Conservation (phyloP, 1,140 invertebrate species). For the Drosophila bocki region DNA sequence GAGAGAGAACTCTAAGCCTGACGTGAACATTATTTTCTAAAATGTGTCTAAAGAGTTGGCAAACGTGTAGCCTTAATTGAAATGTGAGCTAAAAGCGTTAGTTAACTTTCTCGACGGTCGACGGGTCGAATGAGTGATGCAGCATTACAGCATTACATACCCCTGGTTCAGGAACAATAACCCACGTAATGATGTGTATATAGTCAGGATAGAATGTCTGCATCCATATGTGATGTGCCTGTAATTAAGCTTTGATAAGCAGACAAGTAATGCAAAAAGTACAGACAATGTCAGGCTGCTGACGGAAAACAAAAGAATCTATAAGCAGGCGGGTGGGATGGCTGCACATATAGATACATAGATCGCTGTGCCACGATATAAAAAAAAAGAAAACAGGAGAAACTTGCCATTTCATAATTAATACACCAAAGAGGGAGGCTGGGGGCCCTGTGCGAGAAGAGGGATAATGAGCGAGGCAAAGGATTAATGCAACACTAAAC, state of each 20-base stretch:
- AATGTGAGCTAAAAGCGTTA: slow-evolving; percentile 58
- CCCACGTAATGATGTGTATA: slow-evolving; percentile 68
- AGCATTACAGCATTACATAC: slow-evolving; percentile 14
- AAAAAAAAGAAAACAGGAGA: slow-evolving; percentile 24
- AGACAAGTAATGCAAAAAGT: slow-evolving; percentile 69
- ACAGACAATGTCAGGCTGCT: slow-evolving; percentile 66
- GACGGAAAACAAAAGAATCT: slow-evolving; percentile 75
- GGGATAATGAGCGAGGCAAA: slow-evolving; percentile 67
- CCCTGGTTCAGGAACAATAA: slow-evolving; percentile 46
- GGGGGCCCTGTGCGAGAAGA: slow-evolving; percentile 43
- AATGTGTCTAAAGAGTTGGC: slow-evolving; percentile 58
- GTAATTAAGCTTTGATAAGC: slow-evolving; percentile 81
- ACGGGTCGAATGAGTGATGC: slow-evolving; percentile 49
- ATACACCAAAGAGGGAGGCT: slow-evolving; percentile 46
- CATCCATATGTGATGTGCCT: slow-evolving; percentile 44
- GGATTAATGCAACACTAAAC: slow-evolving; percentile 76
- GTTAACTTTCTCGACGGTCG: slow-evolving; percentile 35
- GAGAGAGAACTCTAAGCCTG: neutral
- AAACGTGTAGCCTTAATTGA: slow-evolving; percentile 61
- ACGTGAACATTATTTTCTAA: slow-evolving; percentile 57
- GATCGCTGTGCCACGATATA: slow-evolving; percentile 23
- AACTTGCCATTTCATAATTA: slow-evolving; percentile 77
- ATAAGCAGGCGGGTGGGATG: slow-evolving; percentile 51
- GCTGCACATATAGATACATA: slow-evolving; percentile 31
- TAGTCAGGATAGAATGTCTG: slow-evolving; percentile 45